These are phyloP conservation scores for Dendrolimus kikuchii DNA, from an alignment of 1,140 invertebrate species.

Conservation along the genomic window DNA sequence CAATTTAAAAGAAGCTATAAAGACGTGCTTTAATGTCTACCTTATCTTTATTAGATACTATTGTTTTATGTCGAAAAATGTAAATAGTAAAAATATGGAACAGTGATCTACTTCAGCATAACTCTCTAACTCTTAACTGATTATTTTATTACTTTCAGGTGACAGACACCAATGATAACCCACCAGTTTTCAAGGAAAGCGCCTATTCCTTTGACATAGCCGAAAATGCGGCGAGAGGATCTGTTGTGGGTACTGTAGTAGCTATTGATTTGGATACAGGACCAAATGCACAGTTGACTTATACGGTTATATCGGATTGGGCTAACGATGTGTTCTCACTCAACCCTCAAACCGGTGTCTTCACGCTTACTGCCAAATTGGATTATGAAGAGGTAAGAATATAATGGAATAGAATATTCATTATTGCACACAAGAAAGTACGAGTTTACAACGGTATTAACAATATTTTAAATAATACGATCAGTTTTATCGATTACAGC, in stretches of 20 bases:
- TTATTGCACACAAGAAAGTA: no score
- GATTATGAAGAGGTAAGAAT: conserved; percentile 93
- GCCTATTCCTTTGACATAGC: conserved; percentile 92
- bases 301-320: conserved; percentile 93
- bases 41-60: no score
- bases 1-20: no score
- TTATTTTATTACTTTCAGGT: conserved; percentile 75
- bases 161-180: conserved; percentile 94
- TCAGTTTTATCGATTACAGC: no score
- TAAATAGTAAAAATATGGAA: no score
- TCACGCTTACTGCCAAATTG: conserved; percentile 89
- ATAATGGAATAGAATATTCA: conserved; percentile 2
- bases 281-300: conserved; percentile 89
- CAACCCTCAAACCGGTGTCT: conserved; percentile 90
- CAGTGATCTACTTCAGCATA: no score
- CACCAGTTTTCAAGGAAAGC: conserved; percentile 87
- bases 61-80: no score
- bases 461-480: no score
- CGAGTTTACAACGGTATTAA: no score
- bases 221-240: conserved; percentile 87
- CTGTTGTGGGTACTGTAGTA: conserved; percentile 84
- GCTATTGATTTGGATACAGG: conserved; percentile 90
- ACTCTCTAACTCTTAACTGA: no score
- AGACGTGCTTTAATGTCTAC: no score
- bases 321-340: conserved; percentile 95